Evolutionary conservation across 2,797 vertebrate species (phyloP), one percentile per base, ranked within the genome.

Genomic region (Mionectes olivaceus): DNA sequence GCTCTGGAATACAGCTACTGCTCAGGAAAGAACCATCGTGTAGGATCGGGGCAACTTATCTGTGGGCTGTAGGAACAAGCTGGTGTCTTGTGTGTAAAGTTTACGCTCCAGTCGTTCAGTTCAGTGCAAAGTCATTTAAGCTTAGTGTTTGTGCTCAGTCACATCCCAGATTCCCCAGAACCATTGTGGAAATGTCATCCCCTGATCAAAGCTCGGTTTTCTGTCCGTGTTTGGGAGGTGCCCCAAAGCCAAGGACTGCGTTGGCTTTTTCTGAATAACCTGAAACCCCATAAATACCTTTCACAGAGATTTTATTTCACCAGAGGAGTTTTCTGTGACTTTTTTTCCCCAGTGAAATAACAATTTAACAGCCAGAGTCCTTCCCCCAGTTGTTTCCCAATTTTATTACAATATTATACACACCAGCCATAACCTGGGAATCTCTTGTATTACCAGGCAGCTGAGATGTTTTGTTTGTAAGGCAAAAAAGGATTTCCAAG

Each of bases 81-180:
- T 27, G 57, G 1, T 28, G 3, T 32, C 43, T 46, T 64, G 7
- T 37, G 49, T 6, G 53, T 21, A 4, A 44, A 61, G 43, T 39
- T 49, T 6, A 6, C 6, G 3, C 19, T 55, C 0, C 0, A 33
- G 43, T 27, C 23, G 24, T 41, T 49, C 46, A 11, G 37, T 30
- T 46, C 9, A 24, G 2, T 61, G 35, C 30, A 25, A 7, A 33
- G 32, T 57, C 1, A 0, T 61, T 56, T 18, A 21, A 27, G 6
- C 8, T 44, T 5, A 2, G 7, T 43, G 21, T 43, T 59, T 5
- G 2, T 52, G 28, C 22, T 28, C 19, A 56, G 4, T 41, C 32
- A 2, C 8, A 7, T 33, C 55, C 23, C 41, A 16, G 4, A 33
- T 33, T 89, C 56, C 21, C 19, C 35, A 10, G 11, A 60, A 16